Conservation (phyloP, 1,140 invertebrate species). For the Hycleus cichorii region DNA sequence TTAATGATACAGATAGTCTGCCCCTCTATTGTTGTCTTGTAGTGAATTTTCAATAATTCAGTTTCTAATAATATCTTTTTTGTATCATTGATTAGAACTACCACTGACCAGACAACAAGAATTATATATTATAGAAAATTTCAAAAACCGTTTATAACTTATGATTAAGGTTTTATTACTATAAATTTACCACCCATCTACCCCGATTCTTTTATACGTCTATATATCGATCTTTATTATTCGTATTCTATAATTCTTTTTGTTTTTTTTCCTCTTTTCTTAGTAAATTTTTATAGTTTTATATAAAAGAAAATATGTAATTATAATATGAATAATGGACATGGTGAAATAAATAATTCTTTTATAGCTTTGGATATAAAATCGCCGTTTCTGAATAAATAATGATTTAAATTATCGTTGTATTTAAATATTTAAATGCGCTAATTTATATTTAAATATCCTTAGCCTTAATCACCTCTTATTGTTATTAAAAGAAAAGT, state of each 20-base stretch:
- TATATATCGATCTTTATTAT: too few species aligned
- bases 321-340: slow-evolving; percentile 17
- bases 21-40: too few species aligned
- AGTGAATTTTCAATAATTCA: too few species aligned
- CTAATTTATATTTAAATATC: slow-evolving; percentile 20
- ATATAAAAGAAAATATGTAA: slow-evolving; percentile 18
- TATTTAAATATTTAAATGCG: slow-evolving; percentile 21
- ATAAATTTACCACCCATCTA: slow-evolving; percentile 2
- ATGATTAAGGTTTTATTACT: slow-evolving; percentile 22
- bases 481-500: slow-evolving; percentile 15
- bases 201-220: not conserved
- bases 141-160: slow-evolving; percentile 11
- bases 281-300: slow-evolving; percentile 14
- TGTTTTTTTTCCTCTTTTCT: slow-evolving; percentile 11
- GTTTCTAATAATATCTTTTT: too few species aligned
- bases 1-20: too few species aligned
- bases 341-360: slow-evolving; percentile 19
- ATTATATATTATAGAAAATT: too few species aligned
- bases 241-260: slow-evolving; percentile 1
- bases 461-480: slow-evolving; percentile 11
- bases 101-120: too few species aligned
- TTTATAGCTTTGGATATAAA: slow-evolving; percentile 16
- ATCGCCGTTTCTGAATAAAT: slow-evolving; percentile 16
- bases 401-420: slow-evolving; percentile 18
- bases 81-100: too few species aligned